A percentile compares a stretch with the other conserved stretches of the same genome.
Conservation (phyloP, 2,888 invertebrate genomes). For the Leucoma salicis region DNA sequence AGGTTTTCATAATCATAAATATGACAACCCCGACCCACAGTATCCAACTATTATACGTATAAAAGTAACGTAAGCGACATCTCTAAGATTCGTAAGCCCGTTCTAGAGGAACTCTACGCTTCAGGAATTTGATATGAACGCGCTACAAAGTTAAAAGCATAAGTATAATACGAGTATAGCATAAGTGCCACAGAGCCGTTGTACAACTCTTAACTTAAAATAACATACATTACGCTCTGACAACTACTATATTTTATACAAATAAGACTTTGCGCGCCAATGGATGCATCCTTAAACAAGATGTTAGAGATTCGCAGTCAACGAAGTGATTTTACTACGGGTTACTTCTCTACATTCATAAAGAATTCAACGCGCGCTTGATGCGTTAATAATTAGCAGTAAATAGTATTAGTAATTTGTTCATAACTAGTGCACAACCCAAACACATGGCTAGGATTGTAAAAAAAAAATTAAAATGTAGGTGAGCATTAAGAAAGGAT, state of each 20-base stretch:
- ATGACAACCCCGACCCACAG: too few relatives aligned
- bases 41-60: too few relatives aligned
- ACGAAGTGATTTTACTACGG: conserved; percentile 18
- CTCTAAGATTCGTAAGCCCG: too few relatives aligned
- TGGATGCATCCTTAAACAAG: conserved; percentile 13
- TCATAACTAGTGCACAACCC: too few relatives aligned
- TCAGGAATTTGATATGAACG: conserved; percentile 46
- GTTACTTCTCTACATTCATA: conserved; percentile 54
- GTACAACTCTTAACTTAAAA: conserved; percentile 17
- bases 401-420: neutral
- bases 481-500: too few relatives aligned
- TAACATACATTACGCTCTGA: conserved; percentile 22
- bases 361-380: conserved; percentile 75
- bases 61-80: too few relatives aligned
- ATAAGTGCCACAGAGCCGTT: conserved; percentile 31
- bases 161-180: too few relatives aligned
- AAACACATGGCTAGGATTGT: too few relatives aligned
- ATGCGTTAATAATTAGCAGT: conserved; percentile 14
- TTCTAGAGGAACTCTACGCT: conserved; percentile 32
- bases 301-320: conserved; percentile 10
- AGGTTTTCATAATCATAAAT: too few relatives aligned
- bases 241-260: neutral
- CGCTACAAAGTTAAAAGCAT: conserved; percentile 29
- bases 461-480: too few relatives aligned
- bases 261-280: conserved; percentile 10